These are phyloP conservation scores for Pristionchus fissidentatus DNA, from an alignment of 2,888 invertebrate genomes.

Conservation along the genomic window DNA sequence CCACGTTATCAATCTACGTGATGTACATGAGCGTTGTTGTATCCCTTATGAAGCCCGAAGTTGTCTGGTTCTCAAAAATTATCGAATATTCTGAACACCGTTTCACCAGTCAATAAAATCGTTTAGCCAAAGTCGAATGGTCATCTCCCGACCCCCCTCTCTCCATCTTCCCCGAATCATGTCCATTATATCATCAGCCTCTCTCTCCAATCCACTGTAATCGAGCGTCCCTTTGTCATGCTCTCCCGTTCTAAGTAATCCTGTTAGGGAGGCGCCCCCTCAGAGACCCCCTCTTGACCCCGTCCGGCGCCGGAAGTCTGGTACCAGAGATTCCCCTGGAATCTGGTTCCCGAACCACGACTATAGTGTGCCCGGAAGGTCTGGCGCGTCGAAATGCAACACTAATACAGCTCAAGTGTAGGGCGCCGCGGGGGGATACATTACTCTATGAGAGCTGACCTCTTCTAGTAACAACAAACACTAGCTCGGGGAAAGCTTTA, in stretches of 20 bases:
- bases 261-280: constrained; percentile 18
- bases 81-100: too few species aligned
- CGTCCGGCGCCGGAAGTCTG: background rate
- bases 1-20: too few species aligned
- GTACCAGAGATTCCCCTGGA: background rate
- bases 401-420: constrained; percentile 27
- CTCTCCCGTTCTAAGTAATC: constrained; percentile 27
- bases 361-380: background rate
- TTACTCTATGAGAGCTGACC: constrained; percentile 32
- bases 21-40: too few species aligned
- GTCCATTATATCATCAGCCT: constrained; percentile 45
- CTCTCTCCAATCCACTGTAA: constrained; percentile 28
- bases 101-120: too few species aligned
- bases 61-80: too few species aligned
- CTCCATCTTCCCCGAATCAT: background rate
- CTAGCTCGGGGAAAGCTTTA: too few species aligned
- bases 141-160: background rate
- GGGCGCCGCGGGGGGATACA: constrained; percentile 24
- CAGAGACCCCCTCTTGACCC: background rate
- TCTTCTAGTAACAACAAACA: constrained; percentile 38
- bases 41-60: too few species aligned
- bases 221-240: constrained; percentile 39
- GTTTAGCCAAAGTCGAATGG: background rate
- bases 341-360: background rate
- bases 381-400: background rate